Conservation (phyloP, 2,797 vertebrate species). For the Coregonus suidteri region DNA sequence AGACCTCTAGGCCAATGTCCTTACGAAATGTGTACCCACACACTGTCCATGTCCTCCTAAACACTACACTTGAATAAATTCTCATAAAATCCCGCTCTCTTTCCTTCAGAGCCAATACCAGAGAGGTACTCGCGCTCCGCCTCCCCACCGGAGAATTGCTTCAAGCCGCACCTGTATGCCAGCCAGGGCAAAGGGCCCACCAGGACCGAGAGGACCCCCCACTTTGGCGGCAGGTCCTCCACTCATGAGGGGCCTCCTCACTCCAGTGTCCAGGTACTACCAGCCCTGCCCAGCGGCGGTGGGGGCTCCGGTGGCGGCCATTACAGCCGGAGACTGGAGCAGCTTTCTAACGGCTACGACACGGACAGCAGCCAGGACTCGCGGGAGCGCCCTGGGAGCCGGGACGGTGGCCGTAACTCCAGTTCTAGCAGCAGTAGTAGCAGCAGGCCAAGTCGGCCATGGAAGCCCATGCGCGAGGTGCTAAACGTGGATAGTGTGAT, state of each 20-base stretch:
- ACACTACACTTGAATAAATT: constrained; percentile 62
- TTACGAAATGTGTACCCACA: neutral
- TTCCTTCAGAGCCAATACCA: constrained; percentile 60
- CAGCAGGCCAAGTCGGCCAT: constrained; percentile 71
- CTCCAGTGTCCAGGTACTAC: constrained; percentile 56
- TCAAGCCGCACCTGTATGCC: constrained; percentile 78
- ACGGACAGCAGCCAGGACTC: constrained; percentile 91
- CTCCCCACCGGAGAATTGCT: constrained; percentile 80
- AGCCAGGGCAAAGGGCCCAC: constrained; percentile 88
- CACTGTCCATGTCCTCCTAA: neutral
- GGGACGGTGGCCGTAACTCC: constrained; percentile 38
- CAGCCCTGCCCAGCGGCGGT: constrained; percentile 64
- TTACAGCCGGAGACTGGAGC: constrained; percentile 53
- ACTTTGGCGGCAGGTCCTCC: constrained; percentile 58
- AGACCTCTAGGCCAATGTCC: neutral
- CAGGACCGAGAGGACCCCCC: constrained; percentile 68
- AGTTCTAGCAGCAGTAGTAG: constrained; percentile 57
- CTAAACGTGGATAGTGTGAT: constrained; percentile 94
- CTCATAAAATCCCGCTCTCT: constrained; percentile 75
- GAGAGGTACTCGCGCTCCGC: constrained; percentile 74
- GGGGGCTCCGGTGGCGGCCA: constrained; percentile 41
- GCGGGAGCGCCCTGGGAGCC: constrained; percentile 75
- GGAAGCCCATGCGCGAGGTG: constrained; percentile 90
- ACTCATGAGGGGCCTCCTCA: constrained; percentile 49
- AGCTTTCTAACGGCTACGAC: constrained; percentile 80